These are phyloP conservation scores for Psilanteris sp. DNA, from an alignment of 1,140 invertebrate species.

Conservation along the genomic window DNA sequence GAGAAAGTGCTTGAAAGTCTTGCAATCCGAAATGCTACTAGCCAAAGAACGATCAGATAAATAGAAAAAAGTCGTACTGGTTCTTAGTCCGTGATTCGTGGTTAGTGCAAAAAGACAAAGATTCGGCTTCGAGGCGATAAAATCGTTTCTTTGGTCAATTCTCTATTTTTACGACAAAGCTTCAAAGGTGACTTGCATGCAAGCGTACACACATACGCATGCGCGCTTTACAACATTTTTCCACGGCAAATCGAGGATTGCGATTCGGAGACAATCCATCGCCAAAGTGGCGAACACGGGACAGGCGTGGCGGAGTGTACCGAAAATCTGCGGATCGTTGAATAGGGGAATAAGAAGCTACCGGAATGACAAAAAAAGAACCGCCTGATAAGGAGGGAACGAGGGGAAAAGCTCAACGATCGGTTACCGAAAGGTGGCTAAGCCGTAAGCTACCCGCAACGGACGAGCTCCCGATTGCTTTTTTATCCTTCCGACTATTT, in stretches of 20 bases:
- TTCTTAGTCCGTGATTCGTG: conserved; percentile 49
- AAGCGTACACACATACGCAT: conserved; percentile 15
- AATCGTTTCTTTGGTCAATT: conserved; percentile 66
- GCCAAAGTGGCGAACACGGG: conserved; percentile 69
- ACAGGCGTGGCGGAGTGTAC: conserved; percentile 72
- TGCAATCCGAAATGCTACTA: conserved; percentile 53
- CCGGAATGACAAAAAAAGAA: conserved; percentile 50
- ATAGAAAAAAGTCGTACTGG: conserved; percentile 46
- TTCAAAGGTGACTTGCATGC: conserved; percentile 28
- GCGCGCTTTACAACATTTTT: conserved; percentile 50
- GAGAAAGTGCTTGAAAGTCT: conserved; percentile 43
- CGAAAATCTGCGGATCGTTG: conserved; percentile 68
- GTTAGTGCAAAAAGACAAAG: conserved; percentile 56
- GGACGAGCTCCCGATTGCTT: conserved; percentile 56
- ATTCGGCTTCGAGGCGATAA: conserved; percentile 58
- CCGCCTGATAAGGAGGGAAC: conserved; percentile 32
- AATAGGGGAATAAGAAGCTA: conserved; percentile 64
- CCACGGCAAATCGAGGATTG: conserved; percentile 53
- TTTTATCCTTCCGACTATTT: conserved; percentile 53
- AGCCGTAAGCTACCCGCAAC: conserved; percentile 54
- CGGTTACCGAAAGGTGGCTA: conserved; percentile 58
- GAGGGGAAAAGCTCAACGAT: conserved; percentile 51
- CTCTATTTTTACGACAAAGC: conserved; percentile 61
- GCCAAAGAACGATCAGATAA: conserved; percentile 58
- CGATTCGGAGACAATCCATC: conserved; percentile 69